Evolutionary conservation across 2,888 invertebrate genomes (phyloP).

Genomic region (Therioaphis trifolii): DNA sequence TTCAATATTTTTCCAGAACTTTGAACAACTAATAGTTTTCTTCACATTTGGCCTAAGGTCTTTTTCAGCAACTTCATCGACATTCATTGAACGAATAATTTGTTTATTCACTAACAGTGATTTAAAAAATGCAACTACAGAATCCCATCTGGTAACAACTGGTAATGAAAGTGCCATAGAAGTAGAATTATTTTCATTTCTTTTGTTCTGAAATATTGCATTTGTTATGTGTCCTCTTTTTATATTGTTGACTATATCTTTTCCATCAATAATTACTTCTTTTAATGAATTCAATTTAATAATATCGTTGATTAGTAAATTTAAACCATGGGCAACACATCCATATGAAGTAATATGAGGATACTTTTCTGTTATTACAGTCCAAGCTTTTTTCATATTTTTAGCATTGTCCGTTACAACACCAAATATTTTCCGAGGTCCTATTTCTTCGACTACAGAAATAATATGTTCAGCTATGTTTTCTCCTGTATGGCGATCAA

Average conservation of each 20-base stretch:
- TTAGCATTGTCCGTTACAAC: constrained; percentile 12
- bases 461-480: neutral
- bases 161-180: neutral
- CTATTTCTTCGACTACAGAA: constrained; percentile 3
- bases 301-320: constrained; percentile 45
- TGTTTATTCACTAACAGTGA: constrained; percentile 13
- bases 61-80: neutral
- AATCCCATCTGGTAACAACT: constrained; percentile 13
- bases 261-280: neutral
- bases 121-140: neutral
- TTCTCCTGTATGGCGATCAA: neutral
- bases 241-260: neutral
- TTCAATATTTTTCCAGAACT: constrained; percentile 21
- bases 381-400: constrained; percentile 37
- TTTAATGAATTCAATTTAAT: neutral
- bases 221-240: constrained; percentile 1
- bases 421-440: constrained; percentile 16
- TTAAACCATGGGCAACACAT: constrained; percentile 8
- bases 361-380: constrained; percentile 16
- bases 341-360: neutral
- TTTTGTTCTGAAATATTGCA: constrained; percentile 3
- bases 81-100: neutral
- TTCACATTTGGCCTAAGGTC: neutral
- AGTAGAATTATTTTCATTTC: neutral
- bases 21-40: neutral